Evolutionary conservation across 1,140 invertebrate genomes (phyloP), one percentile per base, ranked within the genome.

Genomic region (Bombus superbus): DNA sequence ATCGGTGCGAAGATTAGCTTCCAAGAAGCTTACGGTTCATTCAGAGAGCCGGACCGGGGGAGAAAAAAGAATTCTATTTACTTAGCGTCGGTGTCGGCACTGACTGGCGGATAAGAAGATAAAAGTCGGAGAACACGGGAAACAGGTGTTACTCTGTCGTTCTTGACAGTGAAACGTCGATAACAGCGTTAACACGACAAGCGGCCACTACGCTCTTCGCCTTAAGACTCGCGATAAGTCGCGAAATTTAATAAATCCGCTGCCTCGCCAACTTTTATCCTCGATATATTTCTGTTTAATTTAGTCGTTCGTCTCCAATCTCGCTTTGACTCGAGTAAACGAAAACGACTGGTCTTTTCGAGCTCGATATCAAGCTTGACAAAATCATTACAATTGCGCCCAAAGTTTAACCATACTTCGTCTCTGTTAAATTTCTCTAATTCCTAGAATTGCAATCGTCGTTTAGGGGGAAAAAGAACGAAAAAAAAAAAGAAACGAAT

Each of bases 111-210:
- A 44, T 75, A 75, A 53, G 44, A 22, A 75, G 32, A 53, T 25
- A 75, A 53, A 40, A 35, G 9, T 11, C 1, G 1, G 32, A 35
- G 73, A 32, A 73, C 28, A 32, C 42, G 42, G 71, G 42, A 40
- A 44, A 75, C 75, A 77, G 75, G 53, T 77, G 75, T 77, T 59
- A 35, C 44, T 25, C 22, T n/a, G 77, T 75, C 80, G 47, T 76
- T 81, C 44, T 85, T 38, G 73, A 38, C 72, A 75, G 42, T 13
- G 64, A 83, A 73, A 75, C 79, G 68, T 68, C 38, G 57, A 76
- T 88, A 83, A 87, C 44, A 79, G 66, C 66, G 68, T 73, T 42
- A 83, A 72, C 57, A 32, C 5, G 47, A 76, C 53, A 66, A 32
- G 64, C n/a, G 69, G n/a, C 84, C 72, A 57, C 73, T 73, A 53